Evolutionary conservation across 2,888 invertebrate species (phyloP), one percentile per base, ranked within the genome.

Genomic region (Nymphalis polychloros): DNA sequence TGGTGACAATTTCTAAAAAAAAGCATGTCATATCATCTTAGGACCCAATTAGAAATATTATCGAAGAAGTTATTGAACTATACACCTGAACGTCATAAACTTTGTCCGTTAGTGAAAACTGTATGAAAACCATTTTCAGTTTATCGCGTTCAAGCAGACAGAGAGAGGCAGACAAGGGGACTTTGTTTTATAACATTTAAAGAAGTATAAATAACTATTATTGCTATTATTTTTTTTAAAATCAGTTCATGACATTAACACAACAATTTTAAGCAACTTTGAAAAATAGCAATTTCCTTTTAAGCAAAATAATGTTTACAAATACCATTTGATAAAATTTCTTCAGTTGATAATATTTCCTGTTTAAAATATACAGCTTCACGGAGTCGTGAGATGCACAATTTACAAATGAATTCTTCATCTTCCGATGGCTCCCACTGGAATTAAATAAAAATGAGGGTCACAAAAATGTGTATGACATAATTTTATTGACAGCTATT

Each of bases 321-420:
- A 4, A 49, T 70, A 73, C 73, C 72, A 55, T 75, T 69, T 16
- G 68, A 59, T n/a, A 81, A 10, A 0, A 81, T 48, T 16, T 76
- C 67, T 0, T 79, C 76, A 2, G 81, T 76, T 0, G 78, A 65
- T 17, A 85, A 62, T 17, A 88, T 77, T 2, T 79, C 76, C 13
- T 76, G 78, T 67, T 83, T 85, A 67, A 88, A 88, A 8, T 65
- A 69, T 35, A 64, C 63, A 0, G 89, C 85, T 23, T 84, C 83
- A 2, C 78, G 73, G 3, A 88, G 76, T 8, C 80, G 74, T 3
- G 35, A 27, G 2, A 87, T 74, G 41, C 88, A 88, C 0, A 68
- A 48, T 1, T 83, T 81, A n/a, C 88, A 88, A 35, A 88, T 88
- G 68, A 78, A 78, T 16, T 87, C 84, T 5, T 79, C 76, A 1